These are phyloP conservation scores for Drosophila tristis DNA, from an alignment of 1,140 invertebrate species.

Conservation along the genomic window DNA sequence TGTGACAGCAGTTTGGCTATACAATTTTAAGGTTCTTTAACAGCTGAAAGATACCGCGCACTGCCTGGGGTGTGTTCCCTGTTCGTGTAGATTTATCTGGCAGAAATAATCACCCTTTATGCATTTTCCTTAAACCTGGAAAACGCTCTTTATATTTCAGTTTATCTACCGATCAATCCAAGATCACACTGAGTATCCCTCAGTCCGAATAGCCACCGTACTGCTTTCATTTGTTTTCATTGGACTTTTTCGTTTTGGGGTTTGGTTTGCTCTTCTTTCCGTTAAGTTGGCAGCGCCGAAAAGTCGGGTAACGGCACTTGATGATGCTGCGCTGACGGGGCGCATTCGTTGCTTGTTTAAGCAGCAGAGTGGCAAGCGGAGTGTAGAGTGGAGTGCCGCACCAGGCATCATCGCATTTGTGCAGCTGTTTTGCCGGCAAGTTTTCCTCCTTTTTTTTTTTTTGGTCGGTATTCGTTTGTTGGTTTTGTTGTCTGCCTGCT, in stretches of 20 bases:
- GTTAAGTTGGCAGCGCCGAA: conserved; percentile 40
- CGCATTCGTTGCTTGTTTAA: conserved; percentile 46
- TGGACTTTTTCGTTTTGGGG: conserved; percentile 26
- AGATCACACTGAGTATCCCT: too few species aligned
- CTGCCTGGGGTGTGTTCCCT: too few species aligned
- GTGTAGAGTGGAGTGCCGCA: not conserved
- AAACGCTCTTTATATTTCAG: too few species aligned
- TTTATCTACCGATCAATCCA: too few species aligned
- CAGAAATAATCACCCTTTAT: too few species aligned
- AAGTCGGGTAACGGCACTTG: conserved; percentile 48
- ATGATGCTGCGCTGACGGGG: conserved; percentile 59
- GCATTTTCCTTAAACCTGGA: too few species aligned
- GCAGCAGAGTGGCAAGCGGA: not conserved
- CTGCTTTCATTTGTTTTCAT: conserved; percentile 7
- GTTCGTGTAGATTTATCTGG: not conserved
- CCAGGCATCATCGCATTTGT: conserved; percentile 51
- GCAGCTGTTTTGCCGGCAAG: conserved; percentile 64
- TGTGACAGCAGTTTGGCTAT: conserved; percentile 47
- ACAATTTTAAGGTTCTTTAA: too few species aligned
- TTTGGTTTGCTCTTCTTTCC: conserved; percentile 9
- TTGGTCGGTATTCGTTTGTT: conserved; percentile 23
- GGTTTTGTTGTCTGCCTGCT: conserved; percentile 42
- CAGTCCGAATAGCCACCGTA: too few species aligned
- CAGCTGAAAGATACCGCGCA: too few species aligned
- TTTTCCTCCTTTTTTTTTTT: conserved; percentile 28